Evolutionary conservation across 2,888 invertebrate species (phyloP).

Genomic region (Drosophila mettleri): DNA sequence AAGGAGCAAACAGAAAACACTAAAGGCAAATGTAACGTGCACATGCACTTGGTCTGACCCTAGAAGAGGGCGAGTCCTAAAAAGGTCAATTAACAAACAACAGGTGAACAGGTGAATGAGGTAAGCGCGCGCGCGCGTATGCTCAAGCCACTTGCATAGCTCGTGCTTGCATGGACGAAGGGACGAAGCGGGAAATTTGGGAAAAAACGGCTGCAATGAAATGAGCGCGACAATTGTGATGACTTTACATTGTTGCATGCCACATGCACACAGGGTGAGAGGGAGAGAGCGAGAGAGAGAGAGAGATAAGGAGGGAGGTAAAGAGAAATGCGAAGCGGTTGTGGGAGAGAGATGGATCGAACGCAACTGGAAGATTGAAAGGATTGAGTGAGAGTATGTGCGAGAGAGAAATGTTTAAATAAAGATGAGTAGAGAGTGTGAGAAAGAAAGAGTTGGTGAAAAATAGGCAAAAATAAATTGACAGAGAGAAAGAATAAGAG

Average conservation of each 20-base stretch:
- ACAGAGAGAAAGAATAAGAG: too few relatives aligned
- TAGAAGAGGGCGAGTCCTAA: slow-evolving; percentile 38
- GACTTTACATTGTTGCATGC: not conserved
- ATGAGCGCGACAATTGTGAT: slow-evolving; percentile 61
- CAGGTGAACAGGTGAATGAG: slow-evolving; percentile 61
- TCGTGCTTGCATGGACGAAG: slow-evolving; percentile 22
- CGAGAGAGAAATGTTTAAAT: not conserved
- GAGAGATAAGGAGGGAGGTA: not conserved
- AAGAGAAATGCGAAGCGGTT: not conserved
- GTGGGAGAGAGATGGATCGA: not conserved
- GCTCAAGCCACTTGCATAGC: slow-evolving; percentile 1
- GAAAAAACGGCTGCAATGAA: slow-evolving; percentile 24
- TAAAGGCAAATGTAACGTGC: slow-evolving; percentile 6
- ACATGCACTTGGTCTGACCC: slow-evolving; percentile 52
- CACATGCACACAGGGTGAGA: not conserved
- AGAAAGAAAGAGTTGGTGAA: too few relatives aligned
- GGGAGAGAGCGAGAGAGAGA: not conserved
- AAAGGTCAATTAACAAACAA: slow-evolving; percentile 77
- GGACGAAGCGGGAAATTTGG: not conserved
- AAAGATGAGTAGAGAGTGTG: too few relatives aligned
- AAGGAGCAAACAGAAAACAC: slow-evolving; percentile 3
- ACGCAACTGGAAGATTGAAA: too few relatives aligned
- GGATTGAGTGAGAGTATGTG: not conserved
- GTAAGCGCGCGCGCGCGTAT: slow-evolving; percentile 45
- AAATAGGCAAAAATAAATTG: too few relatives aligned